These are phyloP conservation scores for Agrochola macilenta DNA, from an alignment of 2,888 invertebrate species.

Conservation along the genomic window DNA sequence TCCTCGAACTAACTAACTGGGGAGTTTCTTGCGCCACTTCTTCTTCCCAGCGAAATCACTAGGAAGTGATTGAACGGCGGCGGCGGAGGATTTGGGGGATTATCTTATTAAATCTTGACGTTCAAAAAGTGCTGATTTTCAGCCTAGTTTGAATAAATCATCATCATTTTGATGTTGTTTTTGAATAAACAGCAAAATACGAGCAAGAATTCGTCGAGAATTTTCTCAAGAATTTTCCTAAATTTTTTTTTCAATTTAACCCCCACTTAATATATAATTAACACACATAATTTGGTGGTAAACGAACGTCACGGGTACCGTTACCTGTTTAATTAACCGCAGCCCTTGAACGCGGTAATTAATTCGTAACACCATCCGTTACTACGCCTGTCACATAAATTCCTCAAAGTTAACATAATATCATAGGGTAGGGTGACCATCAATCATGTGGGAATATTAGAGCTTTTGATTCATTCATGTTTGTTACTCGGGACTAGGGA, in stretches of 20 bases:
- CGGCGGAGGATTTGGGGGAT: no score
- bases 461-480: conserved; percentile 2
- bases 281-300: conserved; percentile 64
- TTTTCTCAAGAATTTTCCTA: background rate
- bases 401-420: conserved; percentile 82
- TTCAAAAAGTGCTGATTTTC: no score
- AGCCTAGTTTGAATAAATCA: no score
- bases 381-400: conserved; percentile 86
- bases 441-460: conserved; percentile 28
- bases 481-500: background rate
- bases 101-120: no score
- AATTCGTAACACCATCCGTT: conserved; percentile 83
- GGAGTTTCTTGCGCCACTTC: no score
- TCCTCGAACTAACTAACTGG: no score
- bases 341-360: conserved; percentile 81
- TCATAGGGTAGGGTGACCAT: conserved; percentile 69
- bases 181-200: background rate
- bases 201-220: background rate
- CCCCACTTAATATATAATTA: conserved; percentile 47
- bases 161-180: background rate
- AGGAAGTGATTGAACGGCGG: no score
- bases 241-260: conserved; percentile 26
- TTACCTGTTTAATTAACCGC: conserved; percentile 83
- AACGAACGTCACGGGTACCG: conserved; percentile 67
- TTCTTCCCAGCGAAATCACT: no score